phyloP scores from a whole-genome alignment of 2,797 vertebrate genomes.

The Podarcis lilfordi region DNA sequence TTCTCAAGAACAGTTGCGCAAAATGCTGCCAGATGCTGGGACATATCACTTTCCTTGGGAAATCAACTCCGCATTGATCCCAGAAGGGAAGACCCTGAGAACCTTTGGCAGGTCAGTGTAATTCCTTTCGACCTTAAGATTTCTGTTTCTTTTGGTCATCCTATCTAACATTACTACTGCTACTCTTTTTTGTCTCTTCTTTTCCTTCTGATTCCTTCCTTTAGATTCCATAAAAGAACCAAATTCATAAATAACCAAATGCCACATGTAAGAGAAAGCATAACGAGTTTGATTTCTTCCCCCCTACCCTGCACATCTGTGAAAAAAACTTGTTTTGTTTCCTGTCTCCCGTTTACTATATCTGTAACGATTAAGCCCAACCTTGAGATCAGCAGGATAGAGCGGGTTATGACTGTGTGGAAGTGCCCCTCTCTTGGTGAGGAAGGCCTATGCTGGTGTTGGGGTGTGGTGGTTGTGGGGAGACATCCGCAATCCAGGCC shows the following conservation, averaged over 20 bases:
- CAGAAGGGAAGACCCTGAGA: slow-evolving; percentile 83
- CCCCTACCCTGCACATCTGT: no score
- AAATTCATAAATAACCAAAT: not conserved
- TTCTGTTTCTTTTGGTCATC: not conserved
- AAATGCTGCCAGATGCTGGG: slow-evolving; percentile 85
- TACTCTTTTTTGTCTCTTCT: not conserved
- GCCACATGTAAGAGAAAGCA: not conserved
- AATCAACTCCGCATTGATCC: slow-evolving; percentile 75
- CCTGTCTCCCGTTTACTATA: not conserved
- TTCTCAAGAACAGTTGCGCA: fast-evolving
- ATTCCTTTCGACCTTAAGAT: not conserved
- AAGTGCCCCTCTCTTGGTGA: not conserved
- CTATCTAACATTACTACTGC: fast-evolving
- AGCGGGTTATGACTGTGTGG: not conserved
- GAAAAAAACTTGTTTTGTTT: not conserved
- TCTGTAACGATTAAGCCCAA: not conserved
- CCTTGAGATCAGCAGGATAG: not conserved
- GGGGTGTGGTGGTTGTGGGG: not conserved
- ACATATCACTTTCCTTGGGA: slow-evolving; percentile 88
- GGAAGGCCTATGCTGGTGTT: not conserved
- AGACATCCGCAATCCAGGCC: not conserved
- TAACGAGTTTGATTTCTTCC: not conserved
- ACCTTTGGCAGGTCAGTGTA: slow-evolving; percentile 88
- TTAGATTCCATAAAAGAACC: not conserved
- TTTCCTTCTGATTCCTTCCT: not conserved